Evolutionary conservation across 2,113 vertebrate species (phyloP).

Genomic region (Ciconia stormi): DNA sequence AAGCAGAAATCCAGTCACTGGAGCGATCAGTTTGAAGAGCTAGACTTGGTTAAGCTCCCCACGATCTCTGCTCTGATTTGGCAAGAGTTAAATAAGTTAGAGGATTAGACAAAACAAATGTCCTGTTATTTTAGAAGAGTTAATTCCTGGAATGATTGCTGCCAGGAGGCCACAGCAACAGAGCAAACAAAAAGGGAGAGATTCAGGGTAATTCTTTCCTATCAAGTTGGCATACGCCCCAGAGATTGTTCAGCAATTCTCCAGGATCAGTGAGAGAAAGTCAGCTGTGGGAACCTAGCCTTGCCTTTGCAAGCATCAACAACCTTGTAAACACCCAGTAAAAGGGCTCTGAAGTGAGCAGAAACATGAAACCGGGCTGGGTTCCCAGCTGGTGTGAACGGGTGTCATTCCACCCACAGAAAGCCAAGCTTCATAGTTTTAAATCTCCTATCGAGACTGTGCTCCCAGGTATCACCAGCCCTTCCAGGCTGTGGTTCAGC

Average conservation of each 20-base stretch:
- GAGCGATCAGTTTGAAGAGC: background rate
- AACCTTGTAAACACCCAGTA: constrained; percentile 17
- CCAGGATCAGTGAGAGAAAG: constrained; percentile 11
- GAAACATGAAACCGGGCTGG: background rate
- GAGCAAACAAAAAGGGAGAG: constrained; percentile 43
- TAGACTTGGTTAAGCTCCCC: background rate
- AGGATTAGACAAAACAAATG: constrained; percentile 11
- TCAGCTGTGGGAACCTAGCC: constrained; percentile 30
- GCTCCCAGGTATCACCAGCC: background rate
- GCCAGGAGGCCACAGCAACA: constrained; percentile 8
- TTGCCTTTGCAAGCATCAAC: constrained; percentile 28
- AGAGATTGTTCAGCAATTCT: constrained; percentile 63
- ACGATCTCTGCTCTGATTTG: background rate
- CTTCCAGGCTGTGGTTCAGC: background rate
- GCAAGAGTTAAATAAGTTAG: constrained; percentile 20
- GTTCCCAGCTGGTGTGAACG: background rate
- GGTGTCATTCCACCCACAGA: background rate
- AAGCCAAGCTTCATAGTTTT: background rate
- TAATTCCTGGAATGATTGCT: constrained; percentile 47
- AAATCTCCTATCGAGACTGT: background rate
- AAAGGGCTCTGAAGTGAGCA: background rate
- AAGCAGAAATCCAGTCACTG: background rate
- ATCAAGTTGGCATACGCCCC: constrained; percentile 53
- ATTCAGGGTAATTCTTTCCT: constrained; percentile 42
- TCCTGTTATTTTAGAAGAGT: constrained; percentile 50